Conservation (phyloP, 2,797 vertebrate genomes). For the Eurystomus glaucurus region DNA sequence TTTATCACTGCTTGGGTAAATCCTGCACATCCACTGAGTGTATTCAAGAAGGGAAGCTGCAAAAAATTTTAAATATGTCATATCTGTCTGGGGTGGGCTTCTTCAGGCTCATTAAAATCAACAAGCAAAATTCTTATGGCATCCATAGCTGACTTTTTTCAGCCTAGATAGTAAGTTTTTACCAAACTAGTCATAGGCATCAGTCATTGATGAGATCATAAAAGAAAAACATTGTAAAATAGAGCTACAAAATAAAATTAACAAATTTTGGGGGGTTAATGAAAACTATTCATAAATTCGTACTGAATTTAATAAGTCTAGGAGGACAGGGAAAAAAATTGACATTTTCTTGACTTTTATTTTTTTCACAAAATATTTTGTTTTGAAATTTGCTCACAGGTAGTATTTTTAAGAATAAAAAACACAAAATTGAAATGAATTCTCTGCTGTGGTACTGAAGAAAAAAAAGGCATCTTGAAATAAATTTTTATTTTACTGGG, state of each 20-base stretch:
- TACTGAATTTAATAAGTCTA: not conserved
- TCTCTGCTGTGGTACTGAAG: not conserved
- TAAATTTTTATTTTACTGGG: not conserved
- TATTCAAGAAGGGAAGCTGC: not conserved
- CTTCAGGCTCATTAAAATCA: not conserved
- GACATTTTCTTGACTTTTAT: not conserved
- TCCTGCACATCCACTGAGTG: not conserved
- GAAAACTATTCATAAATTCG: not conserved
- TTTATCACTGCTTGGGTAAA: not conserved
- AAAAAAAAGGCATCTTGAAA: not conserved
- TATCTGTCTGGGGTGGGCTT: not conserved
- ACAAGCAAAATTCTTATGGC: not conserved
- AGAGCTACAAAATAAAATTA: not conserved
- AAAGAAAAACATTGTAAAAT: not conserved
- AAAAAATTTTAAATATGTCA: not conserved
- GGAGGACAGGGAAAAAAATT: rapidly evolving
- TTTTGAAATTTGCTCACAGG: not conserved
- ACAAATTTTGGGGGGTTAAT: not conserved
- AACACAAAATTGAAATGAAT: not conserved
- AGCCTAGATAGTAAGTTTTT: not conserved
- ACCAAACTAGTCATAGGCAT: not conserved
- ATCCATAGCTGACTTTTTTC: not conserved
- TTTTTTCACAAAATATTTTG: not conserved
- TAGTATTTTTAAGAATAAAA: not conserved
- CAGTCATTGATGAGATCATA: not conserved